These are phyloP conservation scores for Turritopsis rubra DNA, from an alignment of 30 jellyfish, hydroid and myxozoan genomes.

Conservation along the genomic window DNA sequence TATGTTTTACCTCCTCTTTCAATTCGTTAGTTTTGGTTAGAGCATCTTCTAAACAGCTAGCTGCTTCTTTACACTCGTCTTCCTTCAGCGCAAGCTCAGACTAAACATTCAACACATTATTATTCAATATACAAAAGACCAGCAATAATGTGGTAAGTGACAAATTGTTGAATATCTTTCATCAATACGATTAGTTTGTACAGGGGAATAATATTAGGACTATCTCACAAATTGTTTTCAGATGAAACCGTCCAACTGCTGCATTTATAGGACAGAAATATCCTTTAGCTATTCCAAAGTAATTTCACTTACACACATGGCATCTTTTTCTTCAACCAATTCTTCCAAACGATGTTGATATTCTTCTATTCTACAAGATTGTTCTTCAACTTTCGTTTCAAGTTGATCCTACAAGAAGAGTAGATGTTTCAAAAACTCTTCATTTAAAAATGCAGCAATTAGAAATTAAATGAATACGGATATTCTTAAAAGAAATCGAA, in stretches of 20 bases:
- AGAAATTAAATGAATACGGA: neutral
- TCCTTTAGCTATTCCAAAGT: too few relatives aligned
- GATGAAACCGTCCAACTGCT: too few relatives aligned
- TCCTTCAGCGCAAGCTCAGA: slow-evolving; percentile 73
- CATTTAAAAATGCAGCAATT: neutral
- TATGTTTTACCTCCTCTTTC: slow-evolving; percentile 45
- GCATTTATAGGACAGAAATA: too few relatives aligned
- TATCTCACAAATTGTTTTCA: too few relatives aligned
- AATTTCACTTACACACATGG: slow-evolving; percentile 49
- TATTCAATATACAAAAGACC: neutral
- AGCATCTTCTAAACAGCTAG: slow-evolving; percentile 82
- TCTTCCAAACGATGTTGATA: slow-evolving; percentile 62
- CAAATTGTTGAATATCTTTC: too few relatives aligned
- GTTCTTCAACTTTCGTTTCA: slow-evolving; percentile 89
- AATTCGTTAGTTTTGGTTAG: slow-evolving; percentile 65
- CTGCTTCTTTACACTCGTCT: slow-evolving; percentile 63
- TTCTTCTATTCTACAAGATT: slow-evolving; percentile 56
- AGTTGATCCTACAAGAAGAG: slow-evolving; percentile 62
- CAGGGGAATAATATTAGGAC: too few relatives aligned
- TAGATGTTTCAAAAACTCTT: too few relatives aligned
- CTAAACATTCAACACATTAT: slow-evolving; percentile 37
- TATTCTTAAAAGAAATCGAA: neutral
- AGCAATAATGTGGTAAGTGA: too few relatives aligned
- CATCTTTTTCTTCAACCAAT: slow-evolving; percentile 62
- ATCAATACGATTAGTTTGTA: too few relatives aligned